Base-by-base conservation (phyloP, 2,797 vertebrate genomes). In the Eulemur rubriventer region DNA sequence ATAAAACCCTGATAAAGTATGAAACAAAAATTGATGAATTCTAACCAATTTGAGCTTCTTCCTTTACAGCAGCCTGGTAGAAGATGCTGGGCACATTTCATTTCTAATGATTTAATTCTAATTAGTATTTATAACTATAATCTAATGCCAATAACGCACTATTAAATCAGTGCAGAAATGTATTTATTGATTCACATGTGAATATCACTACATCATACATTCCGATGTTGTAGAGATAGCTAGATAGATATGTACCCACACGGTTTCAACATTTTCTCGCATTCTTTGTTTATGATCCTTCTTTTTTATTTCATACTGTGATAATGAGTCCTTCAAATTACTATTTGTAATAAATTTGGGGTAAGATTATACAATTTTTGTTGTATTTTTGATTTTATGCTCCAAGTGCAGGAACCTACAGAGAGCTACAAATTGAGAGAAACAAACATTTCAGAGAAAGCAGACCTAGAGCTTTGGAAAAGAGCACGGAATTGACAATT, bases 281-380 rank as follows among this genome's bases (percentile, higher is more conserved):
- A 91, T 96, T 97, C 90, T 96, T 98, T 98, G 96, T 96, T 98
- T 96, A 96, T 73, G 96, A 98, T 97, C 82, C 92, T 89, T 86
- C 73, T 97, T 98, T 98, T 82, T 91, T 52, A 84, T 85, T 86
- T 97, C 98, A 97, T 13, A 90, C 97, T 98, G 97, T 96, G 98
- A 98, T 98, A 98, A 98, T 96, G 96, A 98, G 90, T 95, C 96
- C 97, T 79, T 50, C 92, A 96, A 98, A 98, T 96, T 98, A 96
- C 89, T 97, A 96, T 98, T 97, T 97, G 87, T 96, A 98, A 98
- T 98, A 98, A 97, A 98, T 98, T 98, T 98, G 33, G 97, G 76
- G 86, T 95, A 96, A 97, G 97, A 98, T 98, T 95, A 96, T 97
- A 98, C 90, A 43, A 70, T 97, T 98, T 98, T 93, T 92, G 92